Base-by-base conservation (phyloP, 2,888 invertebrate species). In the Plagodis pulveraria region DNA sequence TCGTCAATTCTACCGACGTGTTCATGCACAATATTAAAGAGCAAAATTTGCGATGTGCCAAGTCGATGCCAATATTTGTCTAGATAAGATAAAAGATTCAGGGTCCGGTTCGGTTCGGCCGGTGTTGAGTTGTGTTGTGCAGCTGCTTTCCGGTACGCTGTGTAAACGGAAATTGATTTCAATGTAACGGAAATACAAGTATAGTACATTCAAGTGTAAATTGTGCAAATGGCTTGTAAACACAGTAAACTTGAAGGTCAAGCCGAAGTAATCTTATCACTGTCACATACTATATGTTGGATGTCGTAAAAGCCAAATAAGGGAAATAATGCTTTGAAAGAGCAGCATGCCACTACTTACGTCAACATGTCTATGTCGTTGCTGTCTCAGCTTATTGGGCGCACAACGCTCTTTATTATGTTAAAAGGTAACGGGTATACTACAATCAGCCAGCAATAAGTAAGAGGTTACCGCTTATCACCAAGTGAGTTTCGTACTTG, bases 11-110 rank as follows among this genome's bases (percentile, higher is more conserved):
- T 65, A 43, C 65, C 63, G 50, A 62, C 61, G 46, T 63, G 57
- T 63, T 56, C 47, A 50, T 67, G 52, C 56, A 54, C 67, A 66
- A 62, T 64, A 59, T 64, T 69, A 71, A 70, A 67, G 65, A 65
- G 57, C 67, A 72, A 76, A 77, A 78, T 84, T 81, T 70, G 80
- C 78, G 72, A 83, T 77, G 77, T 77, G 81, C 83, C 74, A 77
- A 81, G 74, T 75, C 68, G 67, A 72, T 72, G 77, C 75, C 76
- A 83, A 83, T 86, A 86, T 87, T 87, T 85, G 82, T 81, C 78
- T 72, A 84, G 86, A 86, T 87, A 78, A 83, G 84, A 84, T 84
- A 80, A 80, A 77, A 78, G 77, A 77, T 79, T 75, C 76, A 67
- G 72, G 76, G 71, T 72, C 69, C 71, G 71, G 69, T 70, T 67